Percentiles rank a stretch among this genome's conserved stretches.
Conservation (phyloP, 2,797 vertebrate genomes). For the Tragopan temminckii region DNA sequence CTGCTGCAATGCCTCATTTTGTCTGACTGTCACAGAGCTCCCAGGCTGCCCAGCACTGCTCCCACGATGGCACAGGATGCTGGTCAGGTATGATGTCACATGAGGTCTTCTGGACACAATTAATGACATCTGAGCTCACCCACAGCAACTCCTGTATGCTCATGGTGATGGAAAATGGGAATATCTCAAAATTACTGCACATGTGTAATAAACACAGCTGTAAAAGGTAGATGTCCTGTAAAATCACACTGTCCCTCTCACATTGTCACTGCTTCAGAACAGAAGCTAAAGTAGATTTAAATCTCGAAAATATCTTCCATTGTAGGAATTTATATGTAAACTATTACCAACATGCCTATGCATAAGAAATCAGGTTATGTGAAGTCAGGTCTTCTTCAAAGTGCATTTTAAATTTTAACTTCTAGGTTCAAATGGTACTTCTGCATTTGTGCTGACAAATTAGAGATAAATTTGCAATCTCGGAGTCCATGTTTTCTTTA, state of each 20-base stretch:
- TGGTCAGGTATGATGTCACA: neutral
- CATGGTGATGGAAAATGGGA: neutral
- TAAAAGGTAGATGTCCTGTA: neutral
- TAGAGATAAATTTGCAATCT: neutral
- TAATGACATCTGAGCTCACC: neutral
- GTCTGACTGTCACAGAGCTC: neutral
- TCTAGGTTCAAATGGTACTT: neutral
- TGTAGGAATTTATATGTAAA: neutral
- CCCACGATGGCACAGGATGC: accelerated
- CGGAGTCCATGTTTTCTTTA: neutral
- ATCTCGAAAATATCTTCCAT: neutral
- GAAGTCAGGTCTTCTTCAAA: neutral
- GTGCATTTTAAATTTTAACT: neutral
- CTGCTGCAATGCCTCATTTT: slow-evolving; percentile 25
- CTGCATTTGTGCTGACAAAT: neutral
- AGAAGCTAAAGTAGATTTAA: neutral
- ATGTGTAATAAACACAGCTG: accelerated
- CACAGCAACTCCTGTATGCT: neutral
- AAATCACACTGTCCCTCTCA: neutral
- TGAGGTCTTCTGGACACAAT: neutral
- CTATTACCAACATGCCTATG: neutral
- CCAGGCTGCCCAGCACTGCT: neutral
- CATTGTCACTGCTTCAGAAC: neutral
- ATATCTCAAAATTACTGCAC: neutral
- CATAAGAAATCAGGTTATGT: neutral